Conservation (phyloP, 1,140 invertebrate genomes). For the Homalodisca vitripennis region DNA sequence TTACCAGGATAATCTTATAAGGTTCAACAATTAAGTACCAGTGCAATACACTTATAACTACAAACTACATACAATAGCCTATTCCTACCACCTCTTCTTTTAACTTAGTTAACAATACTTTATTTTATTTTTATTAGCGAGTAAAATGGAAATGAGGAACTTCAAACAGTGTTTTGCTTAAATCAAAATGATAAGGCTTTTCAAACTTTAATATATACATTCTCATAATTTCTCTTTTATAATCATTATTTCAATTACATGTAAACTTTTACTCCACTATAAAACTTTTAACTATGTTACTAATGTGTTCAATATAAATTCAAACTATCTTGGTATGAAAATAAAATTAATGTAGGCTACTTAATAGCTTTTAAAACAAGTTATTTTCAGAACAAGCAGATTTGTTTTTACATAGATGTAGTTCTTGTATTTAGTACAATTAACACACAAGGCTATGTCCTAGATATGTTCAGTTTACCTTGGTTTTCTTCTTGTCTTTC, state of each 20-base stretch:
- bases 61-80: no score
- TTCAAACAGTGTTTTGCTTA: no score
- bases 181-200: no score
- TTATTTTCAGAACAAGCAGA: background rate
- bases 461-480: constrained; percentile 43
- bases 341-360: background rate
- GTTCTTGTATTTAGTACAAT: background rate
- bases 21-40: no score
- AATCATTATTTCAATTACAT: background rate
- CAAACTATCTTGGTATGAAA: background rate
- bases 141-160: background rate
- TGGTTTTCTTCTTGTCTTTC: constrained; percentile 50
- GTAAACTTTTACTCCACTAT: background rate
- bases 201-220: no score
- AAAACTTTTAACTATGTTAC: background rate
- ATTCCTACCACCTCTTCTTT: no score
- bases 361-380: background rate
- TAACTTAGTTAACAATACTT: no score
- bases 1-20: constrained; percentile 36
- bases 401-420: background rate
- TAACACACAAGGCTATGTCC: background rate
- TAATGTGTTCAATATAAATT: background rate
- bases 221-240: no score
- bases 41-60: no score
- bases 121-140: no score